Evolutionary conservation across 2,113 vertebrate genomes (phyloP).

Genomic region (Ptychochromis oligacanthus): DNA sequence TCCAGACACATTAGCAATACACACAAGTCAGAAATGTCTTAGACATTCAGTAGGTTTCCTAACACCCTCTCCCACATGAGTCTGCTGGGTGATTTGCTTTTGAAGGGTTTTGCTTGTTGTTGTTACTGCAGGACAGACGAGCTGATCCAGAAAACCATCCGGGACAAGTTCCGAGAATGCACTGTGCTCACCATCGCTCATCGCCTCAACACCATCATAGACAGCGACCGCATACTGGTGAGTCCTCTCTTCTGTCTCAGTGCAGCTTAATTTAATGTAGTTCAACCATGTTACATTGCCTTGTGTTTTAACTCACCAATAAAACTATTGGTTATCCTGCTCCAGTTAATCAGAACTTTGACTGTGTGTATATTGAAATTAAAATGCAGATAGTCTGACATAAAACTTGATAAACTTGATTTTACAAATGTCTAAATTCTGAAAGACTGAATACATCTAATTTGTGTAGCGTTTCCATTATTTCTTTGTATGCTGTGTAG

Average conservation of each 20-base stretch:
- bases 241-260: constrained; percentile 37
- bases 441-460: too few species aligned
- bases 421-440: too few species aligned
- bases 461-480: too few species aligned
- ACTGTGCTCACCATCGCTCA: constrained; percentile 96
- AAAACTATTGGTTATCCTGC: too few species aligned
- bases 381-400: too few species aligned
- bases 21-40: background rate
- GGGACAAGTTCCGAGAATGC: constrained; percentile 91
- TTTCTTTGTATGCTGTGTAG: too few species aligned
- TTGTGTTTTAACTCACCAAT: too few species aligned
- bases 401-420: too few species aligned
- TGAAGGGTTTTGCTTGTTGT: background rate
- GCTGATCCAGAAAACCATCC: constrained; percentile 93
- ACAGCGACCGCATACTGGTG: constrained; percentile 96
- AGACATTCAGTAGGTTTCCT: background rate
- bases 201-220: constrained; percentile 94
- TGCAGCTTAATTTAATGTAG: background rate
- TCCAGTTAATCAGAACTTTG: too few species aligned
- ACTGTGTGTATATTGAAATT: too few species aligned
- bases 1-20: fast-evolving
- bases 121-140: constrained; percentile 88
- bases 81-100: background rate
- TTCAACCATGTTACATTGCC: background rate
- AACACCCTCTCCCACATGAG: background rate